These are phyloP conservation scores for Prostheceraeus crozeri DNA, from an alignment of 2,888 invertebrate genomes.

Conservation along the genomic window DNA sequence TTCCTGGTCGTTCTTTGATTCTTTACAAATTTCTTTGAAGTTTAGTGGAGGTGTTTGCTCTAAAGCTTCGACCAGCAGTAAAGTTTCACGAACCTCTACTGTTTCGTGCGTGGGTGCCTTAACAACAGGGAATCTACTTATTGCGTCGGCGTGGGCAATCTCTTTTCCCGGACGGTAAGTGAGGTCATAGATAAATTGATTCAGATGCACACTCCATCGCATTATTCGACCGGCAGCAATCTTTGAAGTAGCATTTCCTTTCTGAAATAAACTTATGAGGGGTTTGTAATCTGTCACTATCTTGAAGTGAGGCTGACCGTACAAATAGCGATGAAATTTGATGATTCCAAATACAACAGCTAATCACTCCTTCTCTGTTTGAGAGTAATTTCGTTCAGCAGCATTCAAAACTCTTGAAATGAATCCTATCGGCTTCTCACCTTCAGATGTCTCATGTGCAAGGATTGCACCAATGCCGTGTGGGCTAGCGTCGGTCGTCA, in stretches of 20 bases:
- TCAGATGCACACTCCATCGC: too few relatives aligned
- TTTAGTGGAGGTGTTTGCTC: too few relatives aligned
- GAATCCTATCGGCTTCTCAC: constrained; percentile 7
- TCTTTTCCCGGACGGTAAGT: too few relatives aligned
- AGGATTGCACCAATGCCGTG: constrained; percentile 19
- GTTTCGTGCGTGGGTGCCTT: too few relatives aligned
- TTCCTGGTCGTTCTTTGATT: too few relatives aligned
- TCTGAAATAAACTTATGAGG: constrained; percentile 19
- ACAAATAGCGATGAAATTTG: constrained; percentile 15
- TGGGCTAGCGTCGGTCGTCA: constrained; percentile 20
- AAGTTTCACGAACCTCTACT: too few relatives aligned
- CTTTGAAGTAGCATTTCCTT: constrained; percentile 27
- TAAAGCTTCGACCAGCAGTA: too few relatives aligned
- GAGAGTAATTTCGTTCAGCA: constrained; percentile 12
- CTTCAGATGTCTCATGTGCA: constrained; percentile 10
- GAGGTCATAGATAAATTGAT: too few relatives aligned
- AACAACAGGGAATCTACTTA: too few relatives aligned
- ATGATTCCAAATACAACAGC: constrained; percentile 17
- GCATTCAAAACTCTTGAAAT: constrained; percentile 13
- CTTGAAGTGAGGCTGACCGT: not conserved
- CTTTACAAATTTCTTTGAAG: too few relatives aligned
- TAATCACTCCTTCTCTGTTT: constrained; percentile 11
- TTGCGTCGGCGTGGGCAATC: too few relatives aligned
- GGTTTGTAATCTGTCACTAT: constrained; percentile 24
- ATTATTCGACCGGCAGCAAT: constrained; percentile 14